Percentiles rank a stretch among this genome's conserved stretches.
Evolutionary conservation across 2,888 invertebrate species (phyloP).

Genomic region (Diarsia rubi): DNA sequence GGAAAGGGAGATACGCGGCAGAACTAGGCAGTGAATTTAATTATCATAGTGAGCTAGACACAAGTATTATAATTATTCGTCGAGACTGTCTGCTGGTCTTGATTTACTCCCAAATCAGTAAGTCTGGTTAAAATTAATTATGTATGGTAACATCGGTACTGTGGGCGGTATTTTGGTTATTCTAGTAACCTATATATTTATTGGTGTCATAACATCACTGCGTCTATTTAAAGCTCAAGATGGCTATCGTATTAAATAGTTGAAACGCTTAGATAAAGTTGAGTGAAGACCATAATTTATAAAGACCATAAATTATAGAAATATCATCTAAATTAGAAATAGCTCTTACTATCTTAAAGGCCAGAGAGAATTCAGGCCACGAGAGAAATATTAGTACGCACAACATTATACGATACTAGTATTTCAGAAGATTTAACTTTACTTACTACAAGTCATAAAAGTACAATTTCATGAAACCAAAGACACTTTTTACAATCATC

Average conservation of each 20-base stretch:
- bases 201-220: slow-evolving; percentile 44
- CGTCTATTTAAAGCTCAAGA: slow-evolving; percentile 84
- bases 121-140: slow-evolving; percentile 39
- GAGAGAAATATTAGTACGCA: slow-evolving; percentile 21
- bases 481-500: slow-evolving; percentile 38
- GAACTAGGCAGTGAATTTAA: slow-evolving; percentile 82
- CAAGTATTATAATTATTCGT: slow-evolving; percentile 49
- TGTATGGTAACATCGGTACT: slow-evolving; percentile 60
- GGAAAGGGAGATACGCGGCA: slow-evolving; percentile 39
- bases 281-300: slow-evolving; percentile 38
- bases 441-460: slow-evolving; percentile 17
- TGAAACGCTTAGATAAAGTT: slow-evolving; percentile 21
- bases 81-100: slow-evolving; percentile 53
- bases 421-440: slow-evolving; percentile 17
- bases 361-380: slow-evolving; percentile 25
- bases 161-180: slow-evolving; percentile 56
- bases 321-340: slow-evolving; percentile 37
- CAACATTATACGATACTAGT: slow-evolving; percentile 2
- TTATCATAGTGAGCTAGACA: slow-evolving; percentile 63
- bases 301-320: slow-evolving; percentile 23
- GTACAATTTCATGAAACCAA: slow-evolving; percentile 6
- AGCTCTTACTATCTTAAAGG: slow-evolving; percentile 27
- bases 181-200: slow-evolving; percentile 7
- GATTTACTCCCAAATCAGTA: slow-evolving; percentile 25
- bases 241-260: slow-evolving; percentile 74